Evolutionary conservation across 2,113 vertebrate species (phyloP).

Genomic region (Desmodus rotundus): DNA sequence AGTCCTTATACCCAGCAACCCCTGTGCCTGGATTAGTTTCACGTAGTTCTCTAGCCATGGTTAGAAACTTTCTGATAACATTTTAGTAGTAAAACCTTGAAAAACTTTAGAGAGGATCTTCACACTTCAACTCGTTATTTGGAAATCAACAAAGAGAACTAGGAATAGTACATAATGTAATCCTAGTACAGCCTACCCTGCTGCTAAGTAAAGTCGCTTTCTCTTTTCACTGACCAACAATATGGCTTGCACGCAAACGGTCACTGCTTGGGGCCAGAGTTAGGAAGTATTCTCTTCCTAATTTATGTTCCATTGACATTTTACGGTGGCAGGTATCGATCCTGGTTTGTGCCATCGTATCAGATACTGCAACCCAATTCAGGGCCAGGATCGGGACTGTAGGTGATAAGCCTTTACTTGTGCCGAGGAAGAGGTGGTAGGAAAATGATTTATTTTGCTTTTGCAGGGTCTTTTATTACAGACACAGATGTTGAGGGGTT

Average conservation of each 20-base stretch:
- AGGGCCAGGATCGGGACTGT: constrained; percentile 26
- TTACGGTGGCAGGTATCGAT: constrained; percentile 40
- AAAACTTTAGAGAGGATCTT: constrained; percentile 11
- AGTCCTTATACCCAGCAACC: not conserved
- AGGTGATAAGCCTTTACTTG: constrained; percentile 63
- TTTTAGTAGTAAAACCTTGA: constrained; percentile 15
- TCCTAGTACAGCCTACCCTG: not conserved
- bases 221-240: constrained; percentile 31
- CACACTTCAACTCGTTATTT: constrained; percentile 33
- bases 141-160: constrained; percentile 48
- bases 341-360: constrained; percentile 42
- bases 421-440: constrained; percentile 42
- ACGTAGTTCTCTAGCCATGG: not conserved
- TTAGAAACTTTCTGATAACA: constrained; percentile 40
- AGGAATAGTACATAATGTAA: constrained; percentile 33
- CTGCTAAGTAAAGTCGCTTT: constrained; percentile 42
- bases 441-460: constrained; percentile 69
- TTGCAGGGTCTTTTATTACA: constrained; percentile 64
- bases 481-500: constrained; percentile 70
- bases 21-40: not conserved
- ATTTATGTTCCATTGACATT: constrained; percentile 49
- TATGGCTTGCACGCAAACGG: not conserved
- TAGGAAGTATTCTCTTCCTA: constrained; percentile 45
- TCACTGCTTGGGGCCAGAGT: constrained; percentile 23
- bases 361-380: constrained; percentile 24